Conservation (phyloP, 2,888 invertebrate species). For the Lucinisca nassula region DNA sequence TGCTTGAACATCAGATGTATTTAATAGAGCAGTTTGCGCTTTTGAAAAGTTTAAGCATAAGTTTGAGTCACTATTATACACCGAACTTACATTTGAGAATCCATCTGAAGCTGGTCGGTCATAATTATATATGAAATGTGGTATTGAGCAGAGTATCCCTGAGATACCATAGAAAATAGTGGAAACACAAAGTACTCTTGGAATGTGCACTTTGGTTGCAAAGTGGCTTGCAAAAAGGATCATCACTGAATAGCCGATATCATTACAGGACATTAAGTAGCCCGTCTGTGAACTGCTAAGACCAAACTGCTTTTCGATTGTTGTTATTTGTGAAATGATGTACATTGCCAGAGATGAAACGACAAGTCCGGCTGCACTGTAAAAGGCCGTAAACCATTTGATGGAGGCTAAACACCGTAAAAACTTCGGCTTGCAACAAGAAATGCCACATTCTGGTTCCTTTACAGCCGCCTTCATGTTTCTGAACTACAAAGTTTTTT, state of each 20-base stretch:
- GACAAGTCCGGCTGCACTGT: conserved; percentile 64
- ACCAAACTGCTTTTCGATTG: conserved; percentile 78
- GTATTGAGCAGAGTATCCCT: conserved; percentile 69
- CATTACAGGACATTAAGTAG: conserved; percentile 78
- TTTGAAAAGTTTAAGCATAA: neutral
- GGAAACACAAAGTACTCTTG: conserved; percentile 55
- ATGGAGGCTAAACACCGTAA: conserved; percentile 59
- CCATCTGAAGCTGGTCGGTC: neutral
- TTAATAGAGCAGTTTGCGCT: neutral
- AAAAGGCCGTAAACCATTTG: conserved; percentile 57
- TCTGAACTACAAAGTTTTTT: neutral
- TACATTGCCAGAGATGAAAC: conserved; percentile 68
- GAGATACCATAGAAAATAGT: conserved; percentile 69
- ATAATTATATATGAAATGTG: conserved; percentile 54
- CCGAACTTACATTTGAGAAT: neutral
- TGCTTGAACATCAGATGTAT: neutral
- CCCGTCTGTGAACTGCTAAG: conserved; percentile 78
- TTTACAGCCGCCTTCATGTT: conserved; percentile 2
- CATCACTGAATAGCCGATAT: conserved; percentile 75
- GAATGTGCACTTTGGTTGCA: conserved; percentile 64
- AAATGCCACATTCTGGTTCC: conserved; percentile 62
- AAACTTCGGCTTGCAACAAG: conserved; percentile 41
- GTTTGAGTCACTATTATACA: neutral
- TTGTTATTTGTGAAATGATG: conserved; percentile 74
- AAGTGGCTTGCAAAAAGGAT: conserved; percentile 67